Percentiles rank a stretch among this genome's conserved stretches.
phyloP scores from a whole-genome alignment of 2,888 invertebrate genomes.

The Habroteleia sp. region DNA sequence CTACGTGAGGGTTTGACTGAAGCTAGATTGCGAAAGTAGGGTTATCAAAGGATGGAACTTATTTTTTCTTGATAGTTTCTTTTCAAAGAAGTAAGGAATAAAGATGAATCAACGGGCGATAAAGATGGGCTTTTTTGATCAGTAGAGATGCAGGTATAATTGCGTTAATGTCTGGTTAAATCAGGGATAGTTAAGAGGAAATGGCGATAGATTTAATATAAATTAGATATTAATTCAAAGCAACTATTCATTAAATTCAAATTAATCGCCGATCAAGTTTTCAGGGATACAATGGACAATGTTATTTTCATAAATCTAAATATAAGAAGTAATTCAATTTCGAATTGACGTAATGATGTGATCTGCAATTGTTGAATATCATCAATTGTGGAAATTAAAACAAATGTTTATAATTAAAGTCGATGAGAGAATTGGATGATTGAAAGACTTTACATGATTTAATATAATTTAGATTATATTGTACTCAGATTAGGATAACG shows the following conservation, averaged over 20 bases:
- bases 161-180: constrained; percentile 6
- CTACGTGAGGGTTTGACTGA: constrained; percentile 32
- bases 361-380: too few species aligned
- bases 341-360: too few species aligned
- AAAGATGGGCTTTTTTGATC: constrained; percentile 12
- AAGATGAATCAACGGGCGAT: not conserved
- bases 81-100: constrained; percentile 4
- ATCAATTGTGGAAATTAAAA: too few species aligned
- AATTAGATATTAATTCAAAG: too few species aligned
- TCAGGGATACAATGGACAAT: too few species aligned
- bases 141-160: not conserved
- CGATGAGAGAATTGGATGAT: not conserved
- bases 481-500: constrained; percentile 6
- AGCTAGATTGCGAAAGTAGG: constrained; percentile 40
- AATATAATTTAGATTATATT: not conserved
- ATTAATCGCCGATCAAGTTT: too few species aligned
- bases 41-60: constrained; percentile 34
- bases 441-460: not conserved
- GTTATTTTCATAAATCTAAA: too few species aligned
- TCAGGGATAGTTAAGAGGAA: constrained; percentile 1
- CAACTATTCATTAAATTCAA: too few species aligned
- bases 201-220: too few species aligned
- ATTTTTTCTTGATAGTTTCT: constrained; percentile 17
- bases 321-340: too few species aligned
- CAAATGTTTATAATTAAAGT: not conserved